Conservation (phyloP, 2,888 invertebrate genomes). For the Oeneis ivallda region DNA sequence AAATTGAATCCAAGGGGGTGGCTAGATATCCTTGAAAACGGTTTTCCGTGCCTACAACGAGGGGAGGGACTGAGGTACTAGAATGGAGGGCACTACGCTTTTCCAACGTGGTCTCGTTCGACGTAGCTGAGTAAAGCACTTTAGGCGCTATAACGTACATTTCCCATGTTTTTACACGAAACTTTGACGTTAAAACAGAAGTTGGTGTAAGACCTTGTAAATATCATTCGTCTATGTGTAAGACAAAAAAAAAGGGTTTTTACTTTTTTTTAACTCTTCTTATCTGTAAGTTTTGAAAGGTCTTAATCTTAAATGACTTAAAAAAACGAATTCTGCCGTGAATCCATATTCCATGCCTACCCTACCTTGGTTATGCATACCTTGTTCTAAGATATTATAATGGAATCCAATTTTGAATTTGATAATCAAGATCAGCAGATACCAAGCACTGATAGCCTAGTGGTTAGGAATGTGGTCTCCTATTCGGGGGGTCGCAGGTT, state of each 20-base stretch:
- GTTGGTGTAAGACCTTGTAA: conserved; percentile 19
- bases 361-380: no score
- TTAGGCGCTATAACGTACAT: conserved; percentile 35
- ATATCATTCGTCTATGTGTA: no score
- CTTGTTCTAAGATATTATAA: no score
- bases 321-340: no score
- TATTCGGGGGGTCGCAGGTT: no score
- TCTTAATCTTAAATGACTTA: not conserved
- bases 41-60: conserved; percentile 38
- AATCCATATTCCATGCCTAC: no score
- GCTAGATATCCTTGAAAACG: conserved; percentile 41
- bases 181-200: conserved; percentile 28
- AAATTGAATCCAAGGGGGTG: conserved; percentile 42
- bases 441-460: no score
- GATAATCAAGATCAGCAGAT: no score
- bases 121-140: conserved; percentile 49
- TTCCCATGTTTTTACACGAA: conserved; percentile 26
- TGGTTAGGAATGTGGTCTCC: no score
- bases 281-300: not conserved
- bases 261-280: not conserved
- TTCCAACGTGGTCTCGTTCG: conserved; percentile 49
- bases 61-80: conserved; percentile 47
- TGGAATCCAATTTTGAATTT: no score
- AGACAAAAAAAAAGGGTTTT: conserved; percentile 8
- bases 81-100: conserved; percentile 61